These are phyloP conservation scores for Sebastes oblongus DNA, from an alignment of 2,797 vertebrate species.

Conservation along the genomic window DNA sequence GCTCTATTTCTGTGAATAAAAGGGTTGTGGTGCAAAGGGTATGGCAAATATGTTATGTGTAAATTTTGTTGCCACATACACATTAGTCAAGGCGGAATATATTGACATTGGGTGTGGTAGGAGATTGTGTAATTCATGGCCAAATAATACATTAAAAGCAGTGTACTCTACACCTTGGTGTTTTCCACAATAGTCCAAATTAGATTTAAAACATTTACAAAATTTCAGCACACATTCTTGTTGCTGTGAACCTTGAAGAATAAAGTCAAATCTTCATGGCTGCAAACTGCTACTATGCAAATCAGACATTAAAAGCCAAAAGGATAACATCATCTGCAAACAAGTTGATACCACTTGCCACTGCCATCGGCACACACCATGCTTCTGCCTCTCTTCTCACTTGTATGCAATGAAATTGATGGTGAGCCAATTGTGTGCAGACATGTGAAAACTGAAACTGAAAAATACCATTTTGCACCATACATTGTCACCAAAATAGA, in stretches of 20 bases:
- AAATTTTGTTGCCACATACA: neutral
- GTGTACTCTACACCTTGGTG: neutral
- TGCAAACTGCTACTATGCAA: neutral
- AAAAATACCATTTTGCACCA: neutral
- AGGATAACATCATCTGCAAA: slow-evolving; percentile 30
- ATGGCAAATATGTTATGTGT: neutral
- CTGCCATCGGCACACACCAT: neutral
- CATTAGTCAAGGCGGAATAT: neutral
- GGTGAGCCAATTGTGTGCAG: neutral
- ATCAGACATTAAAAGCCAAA: neutral
- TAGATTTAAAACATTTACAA: neutral
- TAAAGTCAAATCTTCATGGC: neutral
- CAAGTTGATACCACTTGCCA: neutral
- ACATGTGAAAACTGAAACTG: neutral
- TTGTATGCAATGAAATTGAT: neutral
- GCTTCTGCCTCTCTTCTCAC: neutral
- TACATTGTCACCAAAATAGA: slow-evolving; percentile 19
- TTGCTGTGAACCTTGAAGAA: slow-evolving; percentile 2
- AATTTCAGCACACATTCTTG: neutral
- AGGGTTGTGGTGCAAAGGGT: neutral
- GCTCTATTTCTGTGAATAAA: slow-evolving; percentile 32
- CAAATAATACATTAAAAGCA: neutral
- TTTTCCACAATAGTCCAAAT: neutral
- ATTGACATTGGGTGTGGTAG: neutral
- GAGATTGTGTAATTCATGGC: neutral